Conservation (phyloP, 2,797 vertebrate genomes). For the Halcyon leucocephala region DNA sequence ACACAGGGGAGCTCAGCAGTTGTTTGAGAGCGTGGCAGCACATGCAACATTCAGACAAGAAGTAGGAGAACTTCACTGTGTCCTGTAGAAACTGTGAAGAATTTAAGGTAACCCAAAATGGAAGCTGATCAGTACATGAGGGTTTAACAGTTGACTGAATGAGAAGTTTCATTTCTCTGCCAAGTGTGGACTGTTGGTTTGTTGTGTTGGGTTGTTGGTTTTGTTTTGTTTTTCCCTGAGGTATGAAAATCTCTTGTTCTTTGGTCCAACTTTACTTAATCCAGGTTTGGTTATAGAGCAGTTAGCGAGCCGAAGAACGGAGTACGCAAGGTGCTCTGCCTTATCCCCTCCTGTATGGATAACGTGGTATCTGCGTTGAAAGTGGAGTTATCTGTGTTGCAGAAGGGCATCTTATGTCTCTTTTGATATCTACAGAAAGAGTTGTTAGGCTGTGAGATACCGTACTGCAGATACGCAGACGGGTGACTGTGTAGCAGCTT, state of each 20-base stretch:
- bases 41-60: not conserved
- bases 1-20: not conserved
- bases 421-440: not conserved
- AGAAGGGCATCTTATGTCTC: not conserved
- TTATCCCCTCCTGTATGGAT: not conserved
- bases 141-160: not conserved
- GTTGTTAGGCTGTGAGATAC: not conserved
- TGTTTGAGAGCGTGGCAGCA: not conserved
- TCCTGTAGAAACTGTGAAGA: not conserved
- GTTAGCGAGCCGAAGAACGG: not conserved
- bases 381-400: not conserved
- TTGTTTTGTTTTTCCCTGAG: not conserved
- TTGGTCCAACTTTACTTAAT: not conserved
- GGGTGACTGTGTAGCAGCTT: not conserved
- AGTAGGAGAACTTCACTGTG: not conserved
- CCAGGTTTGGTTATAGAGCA: not conserved
- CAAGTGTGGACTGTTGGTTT: not conserved
- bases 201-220: not conserved
- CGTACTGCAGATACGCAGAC: not conserved
- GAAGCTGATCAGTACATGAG: not conserved
- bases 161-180: not conserved
- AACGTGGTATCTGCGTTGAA: not conserved
- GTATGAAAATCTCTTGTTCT: not conserved
- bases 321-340: not conserved
- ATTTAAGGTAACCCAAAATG: not conserved